Evolutionary conservation across 2,888 invertebrate genomes (phyloP).

Genomic region (Megastigmus dorsalis): DNA sequence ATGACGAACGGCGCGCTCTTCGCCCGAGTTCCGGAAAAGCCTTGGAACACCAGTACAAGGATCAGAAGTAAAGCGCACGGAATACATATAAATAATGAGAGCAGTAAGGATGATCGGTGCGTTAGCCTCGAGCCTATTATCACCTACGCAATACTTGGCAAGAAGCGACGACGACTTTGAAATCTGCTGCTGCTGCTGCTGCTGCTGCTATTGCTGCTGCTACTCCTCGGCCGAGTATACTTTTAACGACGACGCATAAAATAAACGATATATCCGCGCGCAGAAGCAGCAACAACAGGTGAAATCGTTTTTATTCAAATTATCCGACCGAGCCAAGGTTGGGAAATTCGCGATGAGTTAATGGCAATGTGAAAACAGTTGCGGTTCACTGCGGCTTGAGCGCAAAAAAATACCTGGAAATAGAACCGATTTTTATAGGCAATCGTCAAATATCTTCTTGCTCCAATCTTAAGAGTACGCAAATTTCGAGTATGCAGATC

Average conservation of each 20-base stretch:
- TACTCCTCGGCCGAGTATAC: too few species aligned
- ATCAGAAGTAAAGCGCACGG: background rate
- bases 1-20: constrained; percentile 33
- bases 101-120: constrained; percentile 49
- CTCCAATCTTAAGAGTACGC: too few species aligned
- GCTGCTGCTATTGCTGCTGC: too few species aligned
- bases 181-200: too few species aligned
- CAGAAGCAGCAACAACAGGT: background rate
- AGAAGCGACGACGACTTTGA: background rate
- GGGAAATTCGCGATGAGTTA: constrained; percentile 44
- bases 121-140: constrained; percentile 46
- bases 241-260: constrained; percentile 46
- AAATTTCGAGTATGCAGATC: too few species aligned
- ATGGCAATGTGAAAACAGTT: constrained; percentile 12
- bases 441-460: too few species aligned
- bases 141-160: constrained; percentile 28
- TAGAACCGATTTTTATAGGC: background rate
- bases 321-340: constrained; percentile 16
- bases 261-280: background rate
- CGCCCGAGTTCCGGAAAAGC: constrained; percentile 42
- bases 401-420: too few species aligned
- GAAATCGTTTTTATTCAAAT: constrained; percentile 8
- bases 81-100: constrained; percentile 34
- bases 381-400: background rate
- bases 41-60: constrained; percentile 49